Conservation (phyloP, 2,797 vertebrate genomes). For the Spinus olivaceus region DNA sequence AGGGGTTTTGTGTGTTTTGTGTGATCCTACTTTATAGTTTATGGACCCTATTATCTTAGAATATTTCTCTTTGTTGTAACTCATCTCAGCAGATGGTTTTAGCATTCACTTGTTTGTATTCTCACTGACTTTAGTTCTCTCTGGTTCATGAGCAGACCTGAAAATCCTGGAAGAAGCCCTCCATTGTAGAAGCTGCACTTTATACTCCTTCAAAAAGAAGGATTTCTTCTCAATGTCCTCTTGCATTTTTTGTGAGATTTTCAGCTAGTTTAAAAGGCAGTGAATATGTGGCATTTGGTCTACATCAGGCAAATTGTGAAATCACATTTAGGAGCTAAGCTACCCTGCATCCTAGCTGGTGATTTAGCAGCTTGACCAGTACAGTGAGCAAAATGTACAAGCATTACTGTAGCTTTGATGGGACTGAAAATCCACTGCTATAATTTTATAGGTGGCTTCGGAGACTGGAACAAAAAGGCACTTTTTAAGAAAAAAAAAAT, state of each 20-base stretch:
- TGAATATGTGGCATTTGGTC: neutral
- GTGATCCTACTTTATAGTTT: neutral
- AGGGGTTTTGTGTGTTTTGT: neutral
- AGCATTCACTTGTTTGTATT: neutral
- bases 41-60: neutral
- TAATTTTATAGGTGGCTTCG: neutral
- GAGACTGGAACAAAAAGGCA: neutral
- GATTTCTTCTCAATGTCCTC: neutral
- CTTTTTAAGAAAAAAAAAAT: neutral
- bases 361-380: neutral
- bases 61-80: neutral
- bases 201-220: neutral
- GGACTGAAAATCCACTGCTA: neutral
- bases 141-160: neutral
- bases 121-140: neutral
- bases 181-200: neutral
- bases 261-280: neutral
- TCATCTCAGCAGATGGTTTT: neutral
- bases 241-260: neutral
- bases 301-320: neutral
- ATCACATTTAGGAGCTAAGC: neutral
- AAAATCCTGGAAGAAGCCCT: neutral
- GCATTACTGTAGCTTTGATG: neutral
- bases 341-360: neutral
- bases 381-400: neutral